phyloP scores from a whole-genome alignment of 1,140 invertebrate species.

The Calephelis nemesis region DNA sequence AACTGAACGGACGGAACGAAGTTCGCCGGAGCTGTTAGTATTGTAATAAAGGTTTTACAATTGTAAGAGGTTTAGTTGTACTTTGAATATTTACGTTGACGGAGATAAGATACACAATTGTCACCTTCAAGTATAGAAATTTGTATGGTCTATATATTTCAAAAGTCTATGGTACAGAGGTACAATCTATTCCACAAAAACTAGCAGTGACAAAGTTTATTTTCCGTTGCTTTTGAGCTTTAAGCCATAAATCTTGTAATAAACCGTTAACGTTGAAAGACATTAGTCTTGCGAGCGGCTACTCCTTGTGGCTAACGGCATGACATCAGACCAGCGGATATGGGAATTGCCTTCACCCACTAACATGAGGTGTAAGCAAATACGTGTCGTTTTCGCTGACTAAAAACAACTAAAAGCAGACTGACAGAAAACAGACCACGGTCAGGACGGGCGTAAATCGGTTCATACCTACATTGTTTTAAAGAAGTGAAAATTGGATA shows the following conservation, averaged over 20 bases:
- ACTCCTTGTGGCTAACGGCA: conserved; percentile 47
- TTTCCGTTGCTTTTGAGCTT: conserved; percentile 24
- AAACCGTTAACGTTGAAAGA: conserved; percentile 33
- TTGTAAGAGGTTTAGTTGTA: no score
- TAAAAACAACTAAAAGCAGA: conserved; percentile 8
- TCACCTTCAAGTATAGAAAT: no score
- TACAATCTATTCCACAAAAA: not conserved
- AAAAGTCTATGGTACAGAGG: no score
- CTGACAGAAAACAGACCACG: conserved; percentile 14
- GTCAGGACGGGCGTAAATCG: conserved; percentile 7
- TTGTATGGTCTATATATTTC: no score
- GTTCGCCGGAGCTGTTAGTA: no score
- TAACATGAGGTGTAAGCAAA: conserved; percentile 29
- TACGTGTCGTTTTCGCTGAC: conserved; percentile 16
- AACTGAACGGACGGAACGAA: no score
- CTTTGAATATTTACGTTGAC: no score
- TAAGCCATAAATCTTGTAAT: conserved; percentile 26
- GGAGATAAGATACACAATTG: no score
- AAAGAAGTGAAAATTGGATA: not conserved
- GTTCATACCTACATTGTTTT: conserved; percentile 12
- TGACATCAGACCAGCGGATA: conserved; percentile 64
- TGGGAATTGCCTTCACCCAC: conserved; percentile 68
- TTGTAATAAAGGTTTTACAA: no score
- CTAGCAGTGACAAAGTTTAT: not conserved
- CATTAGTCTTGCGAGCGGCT: conserved; percentile 40